Evolutionary conservation across 2,888 invertebrate species (phyloP), one percentile per base, ranked within the genome.

Genomic region (Drosophila macrothrix): DNA sequence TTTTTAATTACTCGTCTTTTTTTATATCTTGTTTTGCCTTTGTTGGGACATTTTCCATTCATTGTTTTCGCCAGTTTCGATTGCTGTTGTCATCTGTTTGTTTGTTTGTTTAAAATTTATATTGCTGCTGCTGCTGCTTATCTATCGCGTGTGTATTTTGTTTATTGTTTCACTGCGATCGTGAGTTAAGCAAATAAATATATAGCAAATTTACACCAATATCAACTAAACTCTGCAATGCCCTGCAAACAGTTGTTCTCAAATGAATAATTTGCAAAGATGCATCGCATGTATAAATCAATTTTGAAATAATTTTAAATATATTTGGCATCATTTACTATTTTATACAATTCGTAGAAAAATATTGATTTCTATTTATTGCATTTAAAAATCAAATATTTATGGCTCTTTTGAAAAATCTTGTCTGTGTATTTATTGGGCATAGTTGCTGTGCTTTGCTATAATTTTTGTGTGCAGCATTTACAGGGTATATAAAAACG

Each of bases 401-500:
- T 43, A 6, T 14, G 14, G 3, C 22, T 31, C 14, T 14, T 43
- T 43, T 43, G 0, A 43, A 22, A 14, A 14, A 7, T 7, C 1
- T 46, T 46, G 14, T 9, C 4, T 25, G 22, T 25, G n/a, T 41
- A n/a, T 43, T 43, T 43, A 43, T 12, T n/a, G 5, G 10, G 19
- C 12, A 12, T n/a, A 9, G 25, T 41, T 29, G 25, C 3, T 29
- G n/a, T 19, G 12, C 19, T 7, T 29, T 33, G 25, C 4, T 0
- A 35, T 37, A 16, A 16, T 46, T 29, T 29, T 25, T 19, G n/a
- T 28, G 6, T 6, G n/a, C 10, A 19, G 1, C 16, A 10, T 12
- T 16, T 14, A 3, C 16, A 60, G 70, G 56, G 79, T 54, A 65
- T 49, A 65, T 39, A 10, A 37, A 74, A 90, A 83, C 81, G 90